A percentile compares a stretch with the other conserved stretches of the same genome.
phyloP scores from a whole-genome alignment of 2,113 vertebrate species.

The Notothenia rossii region DNA sequence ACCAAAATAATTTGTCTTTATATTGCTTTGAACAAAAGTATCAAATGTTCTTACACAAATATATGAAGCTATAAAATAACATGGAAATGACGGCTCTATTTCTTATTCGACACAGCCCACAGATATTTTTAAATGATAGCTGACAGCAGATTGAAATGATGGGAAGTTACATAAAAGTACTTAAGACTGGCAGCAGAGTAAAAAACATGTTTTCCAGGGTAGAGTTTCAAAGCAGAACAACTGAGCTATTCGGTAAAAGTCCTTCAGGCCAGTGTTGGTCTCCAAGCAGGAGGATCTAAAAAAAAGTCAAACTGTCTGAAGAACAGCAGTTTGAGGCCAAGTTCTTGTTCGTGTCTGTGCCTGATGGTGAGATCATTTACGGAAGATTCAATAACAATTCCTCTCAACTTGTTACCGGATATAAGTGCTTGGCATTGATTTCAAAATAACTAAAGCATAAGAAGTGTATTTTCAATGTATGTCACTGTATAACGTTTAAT shows the following conservation, averaged over 20 bases:
- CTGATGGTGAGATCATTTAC: conserved; percentile 21
- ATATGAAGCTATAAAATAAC: conserved; percentile 20
- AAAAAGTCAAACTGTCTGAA: conserved; percentile 21
- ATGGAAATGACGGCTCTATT: conserved; percentile 37
- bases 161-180: conserved; percentile 29
- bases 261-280: conserved; percentile 28
- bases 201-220: conserved; percentile 41
- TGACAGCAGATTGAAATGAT: conserved; percentile 30
- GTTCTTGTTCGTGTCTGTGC: conserved; percentile 26
- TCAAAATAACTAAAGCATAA: neutral
- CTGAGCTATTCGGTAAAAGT: conserved; percentile 39
- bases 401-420: neutral
- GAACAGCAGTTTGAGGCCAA: conserved; percentile 38
- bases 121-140: conserved; percentile 38
- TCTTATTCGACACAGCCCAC: conserved; percentile 4
- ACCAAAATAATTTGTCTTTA: no score
- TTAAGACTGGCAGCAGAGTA: conserved; percentile 8
- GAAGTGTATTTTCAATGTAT: neutral
- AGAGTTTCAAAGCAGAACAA: conserved; percentile 37
- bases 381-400: neutral
- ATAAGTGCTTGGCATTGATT: neutral
- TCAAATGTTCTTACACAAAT: neutral
- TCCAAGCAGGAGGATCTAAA: conserved; percentile 44
- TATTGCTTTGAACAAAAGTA: no score
- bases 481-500: neutral